Conservation (phyloP, 2,888 invertebrate genomes). For the Metopia argyrocephala region DNA sequence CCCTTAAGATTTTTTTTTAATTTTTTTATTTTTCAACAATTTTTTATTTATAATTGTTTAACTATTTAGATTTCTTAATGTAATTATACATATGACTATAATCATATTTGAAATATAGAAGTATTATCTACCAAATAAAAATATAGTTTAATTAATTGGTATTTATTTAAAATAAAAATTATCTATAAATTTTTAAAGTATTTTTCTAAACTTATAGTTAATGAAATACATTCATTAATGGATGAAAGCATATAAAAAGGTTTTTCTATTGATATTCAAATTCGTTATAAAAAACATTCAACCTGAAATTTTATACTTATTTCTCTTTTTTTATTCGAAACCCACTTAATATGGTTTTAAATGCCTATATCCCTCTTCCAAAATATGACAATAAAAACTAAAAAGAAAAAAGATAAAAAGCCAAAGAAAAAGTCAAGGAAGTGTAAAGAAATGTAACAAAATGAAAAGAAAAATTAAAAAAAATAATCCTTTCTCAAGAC, state of each 20-base stretch:
- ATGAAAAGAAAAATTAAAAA: background rate
- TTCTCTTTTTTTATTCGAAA: conserved; percentile 22
- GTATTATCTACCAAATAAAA: too few species aligned
- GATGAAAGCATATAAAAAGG: background rate
- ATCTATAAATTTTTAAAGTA: too few species aligned
- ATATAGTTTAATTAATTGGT: too few species aligned
- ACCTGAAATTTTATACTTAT: conserved; percentile 25
- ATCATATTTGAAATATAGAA: too few species aligned
- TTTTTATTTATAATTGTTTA: too few species aligned
- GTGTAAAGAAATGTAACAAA: background rate
- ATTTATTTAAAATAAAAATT: too few species aligned
- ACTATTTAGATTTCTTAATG: too few species aligned
- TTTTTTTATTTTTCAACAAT: too few species aligned
- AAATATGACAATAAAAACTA: conserved; percentile 28
- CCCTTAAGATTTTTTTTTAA: too few species aligned
- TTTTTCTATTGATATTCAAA: conserved; percentile 53
- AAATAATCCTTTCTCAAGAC: too few species aligned
- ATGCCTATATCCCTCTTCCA: conserved; percentile 11
- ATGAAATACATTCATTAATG: background rate
- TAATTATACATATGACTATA: too few species aligned
- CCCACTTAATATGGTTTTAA: background rate
- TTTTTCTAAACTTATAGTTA: too few species aligned
- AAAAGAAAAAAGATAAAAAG: conserved; percentile 36
- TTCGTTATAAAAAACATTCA: conserved; percentile 32
- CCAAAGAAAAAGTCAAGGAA: background rate